phyloP scores from a whole-genome alignment of 1,140 invertebrate species.

The Homalodisca vitripennis region DNA sequence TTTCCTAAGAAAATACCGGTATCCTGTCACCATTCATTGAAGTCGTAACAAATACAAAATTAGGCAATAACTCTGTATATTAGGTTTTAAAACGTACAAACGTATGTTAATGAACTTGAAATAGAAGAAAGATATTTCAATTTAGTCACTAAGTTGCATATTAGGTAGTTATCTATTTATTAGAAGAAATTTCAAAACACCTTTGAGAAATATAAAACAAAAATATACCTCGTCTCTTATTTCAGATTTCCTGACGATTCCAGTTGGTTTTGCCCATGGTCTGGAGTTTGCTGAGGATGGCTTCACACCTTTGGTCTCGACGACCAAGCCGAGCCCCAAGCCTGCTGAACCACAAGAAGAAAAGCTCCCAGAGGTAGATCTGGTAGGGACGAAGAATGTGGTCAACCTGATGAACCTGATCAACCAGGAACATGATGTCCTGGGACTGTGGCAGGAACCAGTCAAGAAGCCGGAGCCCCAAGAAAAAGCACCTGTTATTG shows the following conservation, averaged over 20 bases:
- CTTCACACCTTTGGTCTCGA: conserved; percentile 30
- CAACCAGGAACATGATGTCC: conserved; percentile 42
- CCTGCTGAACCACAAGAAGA: neutral
- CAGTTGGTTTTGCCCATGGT: conserved; percentile 63
- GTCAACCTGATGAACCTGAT: conserved; percentile 45
- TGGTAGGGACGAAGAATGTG: conserved; percentile 32
- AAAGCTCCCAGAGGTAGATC: neutral
- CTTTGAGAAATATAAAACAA: too few species aligned
- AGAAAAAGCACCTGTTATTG: conserved; percentile 17
- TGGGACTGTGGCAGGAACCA: conserved; percentile 38
- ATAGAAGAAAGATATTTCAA: conserved; percentile 55
- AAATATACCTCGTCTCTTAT: too few species aligned
- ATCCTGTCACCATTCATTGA: too few species aligned
- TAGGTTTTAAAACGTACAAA: too few species aligned
- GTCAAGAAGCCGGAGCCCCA: neutral
- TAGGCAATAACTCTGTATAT: too few species aligned
- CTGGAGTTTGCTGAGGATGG: conserved; percentile 53
- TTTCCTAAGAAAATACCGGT: too few species aligned
- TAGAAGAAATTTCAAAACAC: too few species aligned
- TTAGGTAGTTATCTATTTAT: neutral
- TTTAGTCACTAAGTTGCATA: conserved; percentile 19
- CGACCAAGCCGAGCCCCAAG: neutral
- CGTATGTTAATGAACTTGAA: conserved; percentile 46
- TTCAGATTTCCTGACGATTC: conserved; percentile 57
- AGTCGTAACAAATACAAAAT: too few species aligned